A percentile compares a stretch with the other conserved stretches of the same genome.
phyloP scores from a whole-genome alignment of 2,797 vertebrate species.

The Tachyglossus aculeatus region DNA sequence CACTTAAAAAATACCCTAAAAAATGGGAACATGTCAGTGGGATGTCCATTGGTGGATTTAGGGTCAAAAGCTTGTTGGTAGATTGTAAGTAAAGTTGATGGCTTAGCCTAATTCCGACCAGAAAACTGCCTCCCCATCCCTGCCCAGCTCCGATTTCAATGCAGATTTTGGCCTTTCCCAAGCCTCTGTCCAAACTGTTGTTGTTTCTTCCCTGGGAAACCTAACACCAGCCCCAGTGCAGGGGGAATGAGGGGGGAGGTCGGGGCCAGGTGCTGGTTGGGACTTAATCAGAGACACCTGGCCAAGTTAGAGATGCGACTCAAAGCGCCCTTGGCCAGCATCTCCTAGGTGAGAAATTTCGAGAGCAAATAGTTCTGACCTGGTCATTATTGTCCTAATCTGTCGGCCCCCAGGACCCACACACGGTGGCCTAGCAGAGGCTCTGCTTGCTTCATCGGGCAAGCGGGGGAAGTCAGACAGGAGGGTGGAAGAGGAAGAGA shows the following conservation, averaged over 20 bases:
- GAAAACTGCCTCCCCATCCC: rapidly evolving
- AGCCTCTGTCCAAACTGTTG: neutral
- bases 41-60: no score
- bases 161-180: neutral
- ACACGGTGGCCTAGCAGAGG: no score
- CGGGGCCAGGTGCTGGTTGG: neutral
- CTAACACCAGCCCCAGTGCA: neutral
- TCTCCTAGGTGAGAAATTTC: conserved; percentile 3
- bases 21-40: no score
- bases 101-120: no score
- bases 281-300: neutral
- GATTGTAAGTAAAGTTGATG: no score
- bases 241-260: neutral
- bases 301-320: neutral
- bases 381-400: neutral
- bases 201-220: neutral
- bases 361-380: rapidly evolving
- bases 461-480: no score
- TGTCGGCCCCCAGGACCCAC: rapidly evolving
- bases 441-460: no score
- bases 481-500: no score
- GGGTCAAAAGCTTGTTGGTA: no score
- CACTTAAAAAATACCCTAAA: no score
- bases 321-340: neutral
- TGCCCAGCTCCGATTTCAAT: neutral